Percentiles rank a stretch among this genome's conserved stretches.
These are phyloP conservation scores for Orthonevra nobilis DNA, from an alignment of 2,888 invertebrate species.

Conservation along the genomic window DNA sequence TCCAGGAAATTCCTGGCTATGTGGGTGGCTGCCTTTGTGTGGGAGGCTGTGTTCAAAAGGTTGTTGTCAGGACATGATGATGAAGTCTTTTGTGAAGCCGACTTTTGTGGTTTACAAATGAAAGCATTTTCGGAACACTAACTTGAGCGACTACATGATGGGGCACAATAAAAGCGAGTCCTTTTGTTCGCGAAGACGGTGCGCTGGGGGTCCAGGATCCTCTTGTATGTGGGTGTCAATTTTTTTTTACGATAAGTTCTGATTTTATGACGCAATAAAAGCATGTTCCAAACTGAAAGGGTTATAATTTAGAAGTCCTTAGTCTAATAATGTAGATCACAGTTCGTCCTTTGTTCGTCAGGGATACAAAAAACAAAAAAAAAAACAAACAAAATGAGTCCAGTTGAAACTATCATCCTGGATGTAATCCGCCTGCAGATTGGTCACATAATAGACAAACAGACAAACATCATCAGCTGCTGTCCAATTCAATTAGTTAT, in stretches of 20 bases:
- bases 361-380: too few species aligned
- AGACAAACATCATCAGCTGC: constrained; percentile 6
- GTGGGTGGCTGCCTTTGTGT: constrained; percentile 9
- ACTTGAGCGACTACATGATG: neutral
- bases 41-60: constrained; percentile 33
- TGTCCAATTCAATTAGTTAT: constrained; percentile 67
- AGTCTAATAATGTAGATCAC: constrained; percentile 23
- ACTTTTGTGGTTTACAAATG: constrained; percentile 65
- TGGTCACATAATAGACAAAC: constrained; percentile 33
- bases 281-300: constrained; percentile 38
- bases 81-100: constrained; percentile 66
- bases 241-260: constrained; percentile 53
- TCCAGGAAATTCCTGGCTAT: constrained; percentile 49
- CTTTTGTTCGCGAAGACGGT: constrained; percentile 51
- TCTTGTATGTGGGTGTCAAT: constrained; percentile 18
- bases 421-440: too few species aligned
- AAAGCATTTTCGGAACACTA: constrained; percentile 35
- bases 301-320: constrained; percentile 31
- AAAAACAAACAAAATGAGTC: neutral
- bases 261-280: constrained; percentile 62
- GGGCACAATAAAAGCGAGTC: constrained; percentile 44
- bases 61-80: constrained; percentile 53
- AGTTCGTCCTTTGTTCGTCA: constrained; percentile 15
- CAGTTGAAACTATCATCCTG: too few species aligned
- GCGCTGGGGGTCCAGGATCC: constrained; percentile 44